Percentiles rank a stretch among this genome's conserved stretches.
phyloP scores from a whole-genome alignment of 2,797 vertebrate genomes.

The Pipistrellus pygmaeus region DNA sequence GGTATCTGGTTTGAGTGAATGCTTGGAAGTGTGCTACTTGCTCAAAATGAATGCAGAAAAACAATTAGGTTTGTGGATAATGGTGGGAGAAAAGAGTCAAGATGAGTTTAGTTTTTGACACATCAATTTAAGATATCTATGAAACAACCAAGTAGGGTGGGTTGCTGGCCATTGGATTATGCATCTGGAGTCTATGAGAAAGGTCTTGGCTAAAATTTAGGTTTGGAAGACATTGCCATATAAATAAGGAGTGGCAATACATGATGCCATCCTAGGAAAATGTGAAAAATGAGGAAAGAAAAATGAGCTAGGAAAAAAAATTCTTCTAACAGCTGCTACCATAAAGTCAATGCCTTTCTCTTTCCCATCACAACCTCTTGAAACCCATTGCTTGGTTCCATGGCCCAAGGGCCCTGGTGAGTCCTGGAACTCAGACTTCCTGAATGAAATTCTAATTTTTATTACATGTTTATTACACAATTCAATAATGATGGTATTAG shows the following conservation, averaged over 20 bases:
- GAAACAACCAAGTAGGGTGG: not conserved
- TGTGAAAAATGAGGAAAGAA: conserved; percentile 4
- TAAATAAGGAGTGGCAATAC: not conserved
- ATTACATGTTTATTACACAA: not conserved
- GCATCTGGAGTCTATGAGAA: not conserved
- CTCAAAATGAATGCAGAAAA: not conserved
- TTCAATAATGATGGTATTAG: not conserved
- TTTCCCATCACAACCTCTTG: not conserved
- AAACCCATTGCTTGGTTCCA: not conserved
- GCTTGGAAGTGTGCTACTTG: not conserved
- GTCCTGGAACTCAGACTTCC: not conserved
- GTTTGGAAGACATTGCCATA: not conserved
- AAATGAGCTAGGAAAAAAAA: not conserved
- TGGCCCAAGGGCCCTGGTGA: not conserved
- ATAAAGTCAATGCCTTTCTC: not conserved
- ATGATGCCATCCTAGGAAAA: not conserved
- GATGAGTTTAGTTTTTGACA: not conserved
- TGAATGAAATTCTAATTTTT: not conserved
- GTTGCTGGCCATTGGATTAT: not conserved
- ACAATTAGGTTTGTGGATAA: not conserved
- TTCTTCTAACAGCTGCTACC: not conserved
- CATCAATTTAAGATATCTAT: not conserved
- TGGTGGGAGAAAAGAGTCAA: not conserved
- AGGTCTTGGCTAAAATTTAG: not conserved
- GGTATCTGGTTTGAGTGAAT: not conserved